Percentiles rank a stretch among this genome's conserved stretches.
These are phyloP conservation scores for Clarias fuscus DNA, from an alignment of 2,797 vertebrate genomes.

Conservation along the genomic window DNA sequence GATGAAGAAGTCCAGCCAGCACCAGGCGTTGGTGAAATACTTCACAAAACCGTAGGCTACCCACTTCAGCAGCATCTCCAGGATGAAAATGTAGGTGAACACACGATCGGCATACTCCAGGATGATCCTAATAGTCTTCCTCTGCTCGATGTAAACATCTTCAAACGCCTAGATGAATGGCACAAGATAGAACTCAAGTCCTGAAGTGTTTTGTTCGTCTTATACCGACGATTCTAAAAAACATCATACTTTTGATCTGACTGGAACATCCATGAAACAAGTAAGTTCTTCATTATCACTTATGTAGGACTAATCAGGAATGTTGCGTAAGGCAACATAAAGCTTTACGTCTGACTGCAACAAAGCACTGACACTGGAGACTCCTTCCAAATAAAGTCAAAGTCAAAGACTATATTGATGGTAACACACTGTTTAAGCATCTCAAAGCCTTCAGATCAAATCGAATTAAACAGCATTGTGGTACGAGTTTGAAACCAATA, in stretches of 20 bases:
- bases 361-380: neutral
- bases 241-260: neutral
- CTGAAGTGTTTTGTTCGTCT: neutral
- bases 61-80: conserved; percentile 99
- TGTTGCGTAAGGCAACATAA: neutral
- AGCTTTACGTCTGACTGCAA: neutral
- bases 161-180: conserved; percentile 88
- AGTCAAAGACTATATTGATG: neutral
- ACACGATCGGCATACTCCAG: conserved; percentile 95
- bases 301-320: neutral
- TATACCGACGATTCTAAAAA: neutral
- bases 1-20: conserved; percentile 99
- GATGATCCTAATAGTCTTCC: conserved; percentile 90
- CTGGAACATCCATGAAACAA: neutral
- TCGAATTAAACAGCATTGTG: neutral
- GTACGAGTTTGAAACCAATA: neutral
- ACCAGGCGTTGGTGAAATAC: conserved; percentile 99
- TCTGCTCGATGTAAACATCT: conserved; percentile 98
- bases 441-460: neutral
- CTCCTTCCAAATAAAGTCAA: neutral
- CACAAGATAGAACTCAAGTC: conserved; percentile 15
- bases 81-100: conserved; percentile 99
- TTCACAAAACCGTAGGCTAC: conserved; percentile 97
- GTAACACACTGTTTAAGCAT: neutral
- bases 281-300: neutral